Base-by-base conservation (phyloP, 2,797 vertebrate genomes). In the Hoplostethus atlanticus region DNA sequence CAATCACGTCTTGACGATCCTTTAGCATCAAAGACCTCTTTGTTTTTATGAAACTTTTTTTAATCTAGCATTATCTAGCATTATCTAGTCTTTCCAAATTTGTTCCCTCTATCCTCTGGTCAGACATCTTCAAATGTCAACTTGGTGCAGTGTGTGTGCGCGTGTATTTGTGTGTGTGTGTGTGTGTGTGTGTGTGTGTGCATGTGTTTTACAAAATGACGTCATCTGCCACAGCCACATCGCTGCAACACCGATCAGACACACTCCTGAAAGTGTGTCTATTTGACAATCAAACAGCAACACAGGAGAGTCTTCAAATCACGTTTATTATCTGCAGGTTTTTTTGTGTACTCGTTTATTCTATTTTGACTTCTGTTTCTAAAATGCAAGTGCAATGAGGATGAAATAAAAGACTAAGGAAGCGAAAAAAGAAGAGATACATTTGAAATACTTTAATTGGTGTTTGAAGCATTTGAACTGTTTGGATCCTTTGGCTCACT, bases 371-470 rank as follows among this genome's bases (percentile, higher is more conserved):
- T 68, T 9, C 31, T 67, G 52, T 70, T 74, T 69, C 64, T 66
- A 3, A 77, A 80, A 55, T 38, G 0, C 5, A 65, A 38, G 54
- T 52, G 38, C 12, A 61, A 62, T 47, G 44, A 79, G 51, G 11
- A 36, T 16, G n/a, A n/a, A 64, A 47, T 7, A 28, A 16, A 25
- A 0, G 16, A 16, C 34, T 8, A 21, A 21, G 21, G 9, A 48
- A n/a, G 31, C n/a, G 3, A 12, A 28, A 10, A 40, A 17, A 34
- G 10, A 54, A 11, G 9, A 40, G 17, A 52, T 64, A 46, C 16
- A 30, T 76, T 59, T 74, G 42, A 62, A 36, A 71, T 87, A 34
- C 52, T 83, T 78, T 68, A 73, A 72, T 64, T 76, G 53, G 46
- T 67, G 68, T 64, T 61, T 81, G 53, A 64, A 68, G 65, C 73